phyloP scores from a whole-genome alignment of 2,797 vertebrate genomes.

The Lagocephalus sceleratus region DNA sequence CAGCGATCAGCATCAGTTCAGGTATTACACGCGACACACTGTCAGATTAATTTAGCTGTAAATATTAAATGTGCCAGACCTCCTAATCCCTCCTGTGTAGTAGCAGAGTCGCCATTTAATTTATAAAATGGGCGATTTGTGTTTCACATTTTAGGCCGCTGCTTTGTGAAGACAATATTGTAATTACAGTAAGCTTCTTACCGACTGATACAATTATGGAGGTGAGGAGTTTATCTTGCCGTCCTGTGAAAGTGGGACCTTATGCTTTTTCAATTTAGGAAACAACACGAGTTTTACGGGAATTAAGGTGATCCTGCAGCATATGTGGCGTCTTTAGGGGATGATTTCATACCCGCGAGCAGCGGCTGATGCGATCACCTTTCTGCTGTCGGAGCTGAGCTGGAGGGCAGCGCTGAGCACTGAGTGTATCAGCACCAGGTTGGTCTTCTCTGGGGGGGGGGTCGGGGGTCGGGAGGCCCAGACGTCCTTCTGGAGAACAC shows the following conservation, averaged over 20 bases:
- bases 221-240: slow-evolving; percentile 56
- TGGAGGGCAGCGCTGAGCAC: not conserved
- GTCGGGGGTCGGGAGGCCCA: too few relatives aligned
- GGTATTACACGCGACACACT: slow-evolving; percentile 61
- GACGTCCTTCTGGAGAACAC: too few relatives aligned
- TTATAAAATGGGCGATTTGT: slow-evolving; percentile 72
- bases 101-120: slow-evolving; percentile 58
- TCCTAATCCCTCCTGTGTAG: slow-evolving; percentile 58
- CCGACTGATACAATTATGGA: slow-evolving; percentile 75
- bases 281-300: slow-evolving; percentile 61
- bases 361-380: slow-evolving; percentile 58
- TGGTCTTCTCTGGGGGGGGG: too few relatives aligned
- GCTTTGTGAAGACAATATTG: slow-evolving; percentile 72
- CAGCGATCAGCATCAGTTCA: slow-evolving; percentile 24
- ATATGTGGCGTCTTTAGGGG: slow-evolving; percentile 63
- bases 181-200: slow-evolving; percentile 82
- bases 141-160: slow-evolving; percentile 57
- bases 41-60: slow-evolving; percentile 71
- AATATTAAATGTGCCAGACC: slow-evolving; percentile 72
- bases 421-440: too few relatives aligned
- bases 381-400: slow-evolving; percentile 9
- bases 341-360: slow-evolving; percentile 55
- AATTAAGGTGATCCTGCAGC: slow-evolving; percentile 61
- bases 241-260: slow-evolving; percentile 63
- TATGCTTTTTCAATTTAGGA: slow-evolving; percentile 71